A percentile compares a stretch with the other conserved stretches of the same genome.
Evolutionary conservation across 2,113 vertebrate species (phyloP).

Genomic region (Corydoras sp.): DNA sequence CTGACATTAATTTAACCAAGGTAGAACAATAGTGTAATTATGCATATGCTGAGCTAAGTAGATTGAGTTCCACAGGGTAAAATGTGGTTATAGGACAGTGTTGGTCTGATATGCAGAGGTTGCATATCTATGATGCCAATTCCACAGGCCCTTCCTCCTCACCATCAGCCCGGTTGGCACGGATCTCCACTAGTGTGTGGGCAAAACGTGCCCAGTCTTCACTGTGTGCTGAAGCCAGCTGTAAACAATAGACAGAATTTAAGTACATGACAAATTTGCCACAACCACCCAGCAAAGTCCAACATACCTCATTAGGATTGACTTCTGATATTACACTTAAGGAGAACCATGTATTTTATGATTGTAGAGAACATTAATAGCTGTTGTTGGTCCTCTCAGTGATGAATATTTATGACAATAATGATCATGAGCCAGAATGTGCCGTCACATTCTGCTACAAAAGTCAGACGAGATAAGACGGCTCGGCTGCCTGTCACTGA

Average conservation of each 20-base stretch:
- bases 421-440: slow-evolving; percentile 29
- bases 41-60: slow-evolving; percentile 7
- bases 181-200: slow-evolving; percentile 89
- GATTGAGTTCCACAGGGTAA: slow-evolving; percentile 6
- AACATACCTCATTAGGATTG: slow-evolving; percentile 23
- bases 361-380: slow-evolving; percentile 29
- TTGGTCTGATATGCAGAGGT: slow-evolving; percentile 2
- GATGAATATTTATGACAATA: slow-evolving; percentile 39
- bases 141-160: slow-evolving; percentile 87
- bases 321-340: slow-evolving; percentile 24
- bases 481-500: slow-evolving; percentile 54
- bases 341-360: slow-evolving; percentile 20
- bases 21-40: slow-evolving; percentile 1
- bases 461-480: slow-evolving; percentile 50
- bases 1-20: slow-evolving; percentile 1
- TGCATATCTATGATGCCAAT: slow-evolving; percentile 69
- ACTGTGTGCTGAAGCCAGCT: slow-evolving; percentile 84
- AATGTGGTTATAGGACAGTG: slow-evolving; percentile 17
- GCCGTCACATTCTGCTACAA: slow-evolving; percentile 40
- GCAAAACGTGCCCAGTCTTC: slow-evolving; percentile 91
- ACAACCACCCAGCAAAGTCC: slow-evolving; percentile 6
- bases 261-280: slow-evolving; percentile 14
- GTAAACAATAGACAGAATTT: slow-evolving; percentile 29
- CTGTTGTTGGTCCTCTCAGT: slow-evolving; percentile 8
- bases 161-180: slow-evolving; percentile 84